phyloP scores from a whole-genome alignment of 2,113 vertebrate species.

The Nyctibius bracteatus region DNA sequence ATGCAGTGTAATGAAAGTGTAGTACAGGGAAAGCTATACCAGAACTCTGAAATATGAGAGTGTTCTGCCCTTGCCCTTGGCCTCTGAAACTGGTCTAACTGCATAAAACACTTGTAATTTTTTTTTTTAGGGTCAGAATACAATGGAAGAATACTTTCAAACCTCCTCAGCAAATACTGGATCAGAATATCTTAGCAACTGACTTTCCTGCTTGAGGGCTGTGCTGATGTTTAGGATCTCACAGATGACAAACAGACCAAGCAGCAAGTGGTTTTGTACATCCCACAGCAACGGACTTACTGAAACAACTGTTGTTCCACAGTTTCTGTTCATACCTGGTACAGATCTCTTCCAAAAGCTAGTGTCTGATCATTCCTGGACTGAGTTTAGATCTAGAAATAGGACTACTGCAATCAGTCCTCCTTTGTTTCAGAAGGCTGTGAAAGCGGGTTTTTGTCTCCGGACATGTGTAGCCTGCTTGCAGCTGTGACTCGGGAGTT shows the following conservation, averaged over 20 bases:
- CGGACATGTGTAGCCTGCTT: background rate
- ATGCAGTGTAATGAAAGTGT: background rate
- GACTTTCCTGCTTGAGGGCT: background rate
- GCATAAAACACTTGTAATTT: background rate
- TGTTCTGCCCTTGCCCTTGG: background rate
- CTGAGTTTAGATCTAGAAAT: background rate
- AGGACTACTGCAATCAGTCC: background rate
- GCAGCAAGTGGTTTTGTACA: background rate
- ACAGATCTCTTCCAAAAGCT: background rate
- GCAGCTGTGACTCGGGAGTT: background rate
- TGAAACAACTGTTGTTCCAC: background rate
- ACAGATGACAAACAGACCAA: background rate
- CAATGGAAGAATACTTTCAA: background rate
- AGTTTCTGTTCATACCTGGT: background rate
- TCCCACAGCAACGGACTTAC: background rate
- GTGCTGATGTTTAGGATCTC: background rate
- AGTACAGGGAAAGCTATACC: background rate
- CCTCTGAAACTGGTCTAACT: background rate
- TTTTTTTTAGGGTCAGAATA: background rate
- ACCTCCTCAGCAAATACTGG: background rate
- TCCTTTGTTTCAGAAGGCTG: background rate
- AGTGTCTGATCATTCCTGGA: background rate
- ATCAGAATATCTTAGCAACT: background rate
- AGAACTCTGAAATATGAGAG: background rate
- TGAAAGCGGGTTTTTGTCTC: background rate